These are phyloP conservation scores for Strigamia transsilvanica DNA, from an alignment of 2,888 invertebrate genomes.

Conservation along the genomic window DNA sequence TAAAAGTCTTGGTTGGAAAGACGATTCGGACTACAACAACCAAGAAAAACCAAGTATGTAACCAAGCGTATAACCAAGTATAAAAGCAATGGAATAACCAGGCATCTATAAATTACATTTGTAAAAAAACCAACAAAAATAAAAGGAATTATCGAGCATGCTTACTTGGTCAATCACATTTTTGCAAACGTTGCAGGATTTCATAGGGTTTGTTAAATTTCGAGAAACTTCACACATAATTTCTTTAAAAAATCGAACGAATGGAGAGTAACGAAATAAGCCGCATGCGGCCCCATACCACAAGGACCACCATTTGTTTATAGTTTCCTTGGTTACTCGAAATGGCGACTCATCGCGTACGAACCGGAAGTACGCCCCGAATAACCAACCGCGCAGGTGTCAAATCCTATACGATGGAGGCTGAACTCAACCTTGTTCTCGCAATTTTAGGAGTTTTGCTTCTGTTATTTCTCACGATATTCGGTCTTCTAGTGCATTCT, in stretches of 20 bases:
- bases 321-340: constrained; percentile 65
- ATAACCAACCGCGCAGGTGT: background rate
- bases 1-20: background rate
- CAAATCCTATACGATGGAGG: constrained; percentile 58
- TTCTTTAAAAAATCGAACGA: constrained; percentile 17
- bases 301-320: constrained; percentile 63
- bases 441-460: constrained; percentile 60
- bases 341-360: constrained; percentile 58
- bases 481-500: constrained; percentile 61
- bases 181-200: background rate
- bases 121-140: background rate
- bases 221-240: background rate
- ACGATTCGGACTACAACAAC: constrained; percentile 27
- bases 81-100: constrained; percentile 20
- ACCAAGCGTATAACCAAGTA: constrained; percentile 20
- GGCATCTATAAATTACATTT: constrained; percentile 16
- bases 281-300: constrained; percentile 60
- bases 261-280: background rate
- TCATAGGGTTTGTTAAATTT: background rate
- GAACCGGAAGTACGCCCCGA: constrained; percentile 7
- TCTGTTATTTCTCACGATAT: constrained; percentile 61
- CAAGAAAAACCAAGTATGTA: constrained; percentile 34
- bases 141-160: background rate
- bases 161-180: constrained; percentile 1
- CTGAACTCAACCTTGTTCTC: constrained; percentile 58